A percentile compares a stretch with the other conserved stretches of the same genome.
These are phyloP conservation scores for Ophion slaviceki DNA, from an alignment of 2,888 invertebrate genomes.

Conservation along the genomic window DNA sequence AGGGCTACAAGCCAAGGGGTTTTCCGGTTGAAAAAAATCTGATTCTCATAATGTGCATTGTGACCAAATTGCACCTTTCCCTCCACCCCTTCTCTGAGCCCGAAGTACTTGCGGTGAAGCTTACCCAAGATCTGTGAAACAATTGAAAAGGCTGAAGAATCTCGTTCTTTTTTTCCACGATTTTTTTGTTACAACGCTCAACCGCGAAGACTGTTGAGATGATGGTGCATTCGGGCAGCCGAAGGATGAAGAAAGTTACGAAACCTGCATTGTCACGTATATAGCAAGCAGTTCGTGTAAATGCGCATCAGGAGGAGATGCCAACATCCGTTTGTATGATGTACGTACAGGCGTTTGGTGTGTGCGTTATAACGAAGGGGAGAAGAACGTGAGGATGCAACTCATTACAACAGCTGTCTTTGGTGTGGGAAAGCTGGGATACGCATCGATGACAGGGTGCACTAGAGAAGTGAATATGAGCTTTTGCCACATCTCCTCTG, in stretches of 20 bases:
- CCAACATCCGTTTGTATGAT: slow-evolving; percentile 31
- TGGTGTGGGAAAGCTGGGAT: slow-evolving; percentile 80
- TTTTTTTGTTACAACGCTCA: slow-evolving; percentile 43
- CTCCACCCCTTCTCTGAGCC: background rate
- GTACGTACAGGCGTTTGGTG: background rate
- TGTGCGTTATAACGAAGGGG: slow-evolving; percentile 60
- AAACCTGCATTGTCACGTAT: slow-evolving; percentile 77
- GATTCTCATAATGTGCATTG: background rate
- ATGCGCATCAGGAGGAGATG: slow-evolving; percentile 39
- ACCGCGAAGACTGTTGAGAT: slow-evolving; percentile 48
- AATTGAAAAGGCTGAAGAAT: slow-evolving; percentile 2
- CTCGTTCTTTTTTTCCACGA: background rate
- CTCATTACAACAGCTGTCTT: slow-evolving; percentile 83
- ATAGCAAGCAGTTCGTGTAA: slow-evolving; percentile 54
- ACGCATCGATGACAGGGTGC: slow-evolving; percentile 69
- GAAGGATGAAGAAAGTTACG: slow-evolving; percentile 54
- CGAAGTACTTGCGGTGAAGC: background rate
- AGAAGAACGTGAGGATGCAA: slow-evolving; percentile 82
- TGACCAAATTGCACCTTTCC: background rate
- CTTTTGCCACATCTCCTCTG: slow-evolving; percentile 39
- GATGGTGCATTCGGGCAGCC: slow-evolving; percentile 52
- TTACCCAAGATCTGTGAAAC: background rate
- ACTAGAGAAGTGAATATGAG: slow-evolving; percentile 49
- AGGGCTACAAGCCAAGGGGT: background rate
- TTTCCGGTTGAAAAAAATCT: background rate